These are phyloP conservation scores for Picathartes gymnocephalus DNA, from an alignment of 2,113 vertebrate species.

Conservation along the genomic window DNA sequence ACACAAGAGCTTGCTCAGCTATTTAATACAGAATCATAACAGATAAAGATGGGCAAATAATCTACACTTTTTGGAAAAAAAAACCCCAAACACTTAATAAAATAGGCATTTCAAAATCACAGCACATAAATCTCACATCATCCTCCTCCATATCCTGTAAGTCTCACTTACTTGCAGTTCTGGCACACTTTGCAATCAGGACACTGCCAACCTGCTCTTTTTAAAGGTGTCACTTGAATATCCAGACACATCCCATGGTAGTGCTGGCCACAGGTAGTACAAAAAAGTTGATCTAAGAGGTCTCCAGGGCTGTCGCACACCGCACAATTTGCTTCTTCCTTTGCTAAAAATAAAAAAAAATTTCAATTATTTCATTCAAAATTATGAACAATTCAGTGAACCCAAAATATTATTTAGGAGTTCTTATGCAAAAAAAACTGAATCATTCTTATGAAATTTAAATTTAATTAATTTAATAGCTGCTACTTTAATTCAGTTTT, in stretches of 20 bases:
- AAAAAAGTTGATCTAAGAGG: constrained; percentile 87
- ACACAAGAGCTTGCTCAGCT: not conserved
- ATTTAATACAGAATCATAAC: not conserved
- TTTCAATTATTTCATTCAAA: not conserved
- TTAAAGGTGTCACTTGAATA: constrained; percentile 81
- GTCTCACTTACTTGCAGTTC: constrained; percentile 92
- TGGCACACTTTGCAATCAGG: constrained; percentile 93
- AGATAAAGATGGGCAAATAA: not conserved
- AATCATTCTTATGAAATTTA: not conserved
- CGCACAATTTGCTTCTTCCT: constrained; percentile 89
- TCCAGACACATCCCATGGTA: constrained; percentile 94
- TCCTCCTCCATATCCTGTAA: not conserved
- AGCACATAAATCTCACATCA: not conserved
- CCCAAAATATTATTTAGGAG: not conserved
- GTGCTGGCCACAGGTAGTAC: constrained; percentile 91
- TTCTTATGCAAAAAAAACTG: not conserved
- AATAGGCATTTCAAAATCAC: not conserved
- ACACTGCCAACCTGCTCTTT: constrained; percentile 96
- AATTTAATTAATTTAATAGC: not conserved
- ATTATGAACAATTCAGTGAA: not conserved
- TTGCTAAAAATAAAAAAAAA: constrained; percentile 67
- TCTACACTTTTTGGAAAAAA: not conserved
- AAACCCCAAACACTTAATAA: not conserved
- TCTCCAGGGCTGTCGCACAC: constrained; percentile 84
- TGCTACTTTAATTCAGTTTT: not conserved